These are phyloP conservation scores for Lasiurus cinereus DNA, from an alignment of 2,113 vertebrate genomes.

Conservation along the genomic window DNA sequence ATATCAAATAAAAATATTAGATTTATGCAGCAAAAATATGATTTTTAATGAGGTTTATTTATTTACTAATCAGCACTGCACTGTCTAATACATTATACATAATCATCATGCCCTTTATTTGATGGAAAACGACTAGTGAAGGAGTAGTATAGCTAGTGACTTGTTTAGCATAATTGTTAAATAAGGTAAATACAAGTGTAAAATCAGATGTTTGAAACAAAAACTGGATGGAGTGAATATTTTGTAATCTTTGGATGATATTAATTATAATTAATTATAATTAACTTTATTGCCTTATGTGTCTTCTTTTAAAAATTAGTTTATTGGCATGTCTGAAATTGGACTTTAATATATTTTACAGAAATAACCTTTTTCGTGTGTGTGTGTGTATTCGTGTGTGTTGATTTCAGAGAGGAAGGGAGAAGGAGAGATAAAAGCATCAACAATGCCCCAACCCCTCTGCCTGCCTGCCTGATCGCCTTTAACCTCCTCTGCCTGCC, in stretches of 20 bases:
- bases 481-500: too few relatives aligned
- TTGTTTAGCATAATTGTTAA: slow-evolving; percentile 48
- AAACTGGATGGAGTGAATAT: background rate
- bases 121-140: slow-evolving; percentile 18
- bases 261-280: background rate
- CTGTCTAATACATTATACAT: background rate
- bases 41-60: slow-evolving; percentile 27
- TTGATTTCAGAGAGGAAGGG: too few relatives aligned
- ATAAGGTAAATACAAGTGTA: slow-evolving; percentile 9
- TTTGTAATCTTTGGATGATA: background rate
- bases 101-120: background rate
- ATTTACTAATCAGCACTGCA: slow-evolving; percentile 57
- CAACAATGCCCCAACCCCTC: too few relatives aligned
- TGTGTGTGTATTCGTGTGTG: background rate
- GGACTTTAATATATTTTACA: slow-evolving; percentile 1
- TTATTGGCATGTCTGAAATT: slow-evolving; percentile 9
- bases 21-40: background rate
- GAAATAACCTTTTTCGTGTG: background rate
- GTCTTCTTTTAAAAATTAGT: background rate
- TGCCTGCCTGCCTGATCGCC: too few relatives aligned
- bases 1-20: slow-evolving; percentile 57
- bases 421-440: too few relatives aligned
- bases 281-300: background rate
- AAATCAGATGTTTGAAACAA: slow-evolving; percentile 52
- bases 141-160: background rate